Conservation (phyloP, 1,140 invertebrate genomes). For the Antheraea mylitta region DNA sequence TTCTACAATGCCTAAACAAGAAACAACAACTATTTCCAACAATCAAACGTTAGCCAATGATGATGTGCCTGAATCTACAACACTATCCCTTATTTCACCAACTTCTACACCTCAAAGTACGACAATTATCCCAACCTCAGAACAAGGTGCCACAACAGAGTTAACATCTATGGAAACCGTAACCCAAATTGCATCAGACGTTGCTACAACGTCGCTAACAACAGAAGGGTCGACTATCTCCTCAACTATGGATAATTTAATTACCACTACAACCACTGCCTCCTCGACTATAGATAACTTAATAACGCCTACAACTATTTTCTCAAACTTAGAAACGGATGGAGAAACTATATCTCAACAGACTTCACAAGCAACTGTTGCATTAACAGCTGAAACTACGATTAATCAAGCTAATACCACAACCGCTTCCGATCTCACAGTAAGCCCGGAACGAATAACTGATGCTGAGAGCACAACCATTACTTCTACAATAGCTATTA, state of each 20-base stretch:
- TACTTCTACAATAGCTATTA: not conserved
- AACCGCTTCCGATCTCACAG: conserved; percentile 14
- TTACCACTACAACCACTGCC: conserved; percentile 5
- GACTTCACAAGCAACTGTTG: conserved; percentile 14
- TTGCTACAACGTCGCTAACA: not conserved
- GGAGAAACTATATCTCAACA: conserved; percentile 15
- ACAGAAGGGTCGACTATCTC: not conserved
- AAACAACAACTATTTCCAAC: conserved; percentile 51
- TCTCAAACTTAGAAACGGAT: conserved; percentile 9
- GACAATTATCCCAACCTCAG: conserved; percentile 8
- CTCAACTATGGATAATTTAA: conserved; percentile 8
- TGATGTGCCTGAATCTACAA: not conserved
- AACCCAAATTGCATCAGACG: conserved; percentile 12
- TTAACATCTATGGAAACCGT: conserved; percentile 13
- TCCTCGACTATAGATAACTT: conserved; percentile 3
- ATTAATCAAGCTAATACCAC: conserved; percentile 31
- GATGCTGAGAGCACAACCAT: conserved; percentile 15
- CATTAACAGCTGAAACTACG: conserved; percentile 18
- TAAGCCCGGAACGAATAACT: conserved; percentile 14
- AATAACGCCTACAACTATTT: conserved; percentile 5
- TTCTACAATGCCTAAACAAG: conserved; percentile 37
- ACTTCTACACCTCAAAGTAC: conserved; percentile 14
- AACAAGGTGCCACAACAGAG: conserved; percentile 20
- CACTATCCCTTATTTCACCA: not conserved
- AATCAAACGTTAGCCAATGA: conserved; percentile 33